These are phyloP conservation scores for Caretta caretta DNA, from an alignment of 2,113 vertebrate species.

Conservation along the genomic window DNA sequence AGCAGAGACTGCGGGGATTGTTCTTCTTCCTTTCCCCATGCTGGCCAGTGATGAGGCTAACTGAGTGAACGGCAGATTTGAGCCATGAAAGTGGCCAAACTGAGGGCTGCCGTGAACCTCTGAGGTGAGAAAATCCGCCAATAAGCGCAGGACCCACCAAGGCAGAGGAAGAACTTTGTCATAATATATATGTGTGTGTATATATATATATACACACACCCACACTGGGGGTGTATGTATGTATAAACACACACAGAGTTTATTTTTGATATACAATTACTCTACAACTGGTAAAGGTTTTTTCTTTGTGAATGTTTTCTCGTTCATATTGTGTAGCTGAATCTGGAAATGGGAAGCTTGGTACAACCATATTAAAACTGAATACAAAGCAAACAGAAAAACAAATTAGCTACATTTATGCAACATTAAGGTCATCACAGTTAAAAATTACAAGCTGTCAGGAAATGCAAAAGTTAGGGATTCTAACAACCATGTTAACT, in stretches of 20 bases:
- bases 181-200: neutral
- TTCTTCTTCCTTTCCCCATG: too few species aligned
- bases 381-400: constrained; percentile 5
- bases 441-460: neutral
- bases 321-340: neutral
- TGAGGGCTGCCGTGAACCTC: too few species aligned
- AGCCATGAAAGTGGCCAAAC: too few species aligned
- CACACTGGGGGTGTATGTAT: neutral
- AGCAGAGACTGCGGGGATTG: too few species aligned
- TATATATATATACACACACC: neutral
- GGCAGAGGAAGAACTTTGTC: too few species aligned
- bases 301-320: neutral
- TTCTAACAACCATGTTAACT: neutral
- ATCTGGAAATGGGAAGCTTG: neutral
- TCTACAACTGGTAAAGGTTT: neutral
- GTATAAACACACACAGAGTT: neutral
- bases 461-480: neutral
- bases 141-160: too few species aligned
- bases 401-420: neutral
- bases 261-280: accelerated
- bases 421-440: neutral
- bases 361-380: neutral
- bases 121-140: too few species aligned
- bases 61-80: too few species aligned
- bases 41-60: too few species aligned